phyloP scores from a whole-genome alignment of 2,797 vertebrate species.

The Catharus ustulatus region DNA sequence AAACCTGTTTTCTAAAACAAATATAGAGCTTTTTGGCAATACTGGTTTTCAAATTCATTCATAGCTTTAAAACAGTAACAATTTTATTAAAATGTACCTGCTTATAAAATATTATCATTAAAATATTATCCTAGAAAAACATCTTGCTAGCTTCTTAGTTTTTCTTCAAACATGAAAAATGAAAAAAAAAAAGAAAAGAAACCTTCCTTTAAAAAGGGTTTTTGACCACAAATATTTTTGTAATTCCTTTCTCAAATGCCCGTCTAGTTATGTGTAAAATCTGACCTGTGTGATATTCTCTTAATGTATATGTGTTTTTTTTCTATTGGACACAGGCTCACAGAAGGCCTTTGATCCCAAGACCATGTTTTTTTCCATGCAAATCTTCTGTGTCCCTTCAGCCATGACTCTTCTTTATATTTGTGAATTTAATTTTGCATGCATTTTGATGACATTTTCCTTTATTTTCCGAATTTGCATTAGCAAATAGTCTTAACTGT shows the following conservation, averaged over 20 bases:
- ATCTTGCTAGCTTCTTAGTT: not conserved
- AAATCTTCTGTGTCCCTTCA: not conserved
- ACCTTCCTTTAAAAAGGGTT: not conserved
- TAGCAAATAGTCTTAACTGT: not conserved
- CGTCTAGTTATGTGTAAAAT: not conserved
- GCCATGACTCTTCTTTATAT: not conserved
- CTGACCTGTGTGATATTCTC: not conserved
- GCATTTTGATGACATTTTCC: not conserved
- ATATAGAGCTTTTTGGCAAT: rapidly evolving
- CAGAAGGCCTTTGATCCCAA: not conserved
- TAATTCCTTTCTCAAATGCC: not conserved
- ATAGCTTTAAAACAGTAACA: not conserved
- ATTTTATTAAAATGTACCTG: not conserved
- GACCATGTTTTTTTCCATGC: rapidly evolving
- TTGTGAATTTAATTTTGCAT: not conserved
- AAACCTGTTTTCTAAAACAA: not conserved
- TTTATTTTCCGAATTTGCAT: not conserved
- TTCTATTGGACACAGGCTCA: not conserved
- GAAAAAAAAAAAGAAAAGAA: not conserved
- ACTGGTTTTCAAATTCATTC: not conserved
- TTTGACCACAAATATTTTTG: not conserved
- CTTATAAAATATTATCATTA: not conserved
- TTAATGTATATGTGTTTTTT: rapidly evolving
- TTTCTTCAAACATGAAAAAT: not conserved
- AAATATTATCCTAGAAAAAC: not conserved